phyloP scores from a whole-genome alignment of 2,113 vertebrate species.

The Platysternon megacephalum region DNA sequence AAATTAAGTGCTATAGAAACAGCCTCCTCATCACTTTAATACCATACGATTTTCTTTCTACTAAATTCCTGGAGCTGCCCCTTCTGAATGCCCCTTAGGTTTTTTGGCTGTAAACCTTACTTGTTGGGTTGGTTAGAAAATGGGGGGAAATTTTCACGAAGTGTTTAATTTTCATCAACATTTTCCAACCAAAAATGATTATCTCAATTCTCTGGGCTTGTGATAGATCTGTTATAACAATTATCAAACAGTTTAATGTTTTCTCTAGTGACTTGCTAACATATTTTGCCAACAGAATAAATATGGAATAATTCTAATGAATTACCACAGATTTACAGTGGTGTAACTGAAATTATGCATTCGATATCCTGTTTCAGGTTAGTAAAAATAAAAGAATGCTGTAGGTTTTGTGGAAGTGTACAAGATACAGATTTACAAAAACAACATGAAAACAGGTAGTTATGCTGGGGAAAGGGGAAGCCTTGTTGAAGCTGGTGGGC shows the following conservation, averaged over 20 bases:
- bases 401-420: neutral
- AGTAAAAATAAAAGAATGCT: neutral
- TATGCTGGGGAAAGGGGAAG: neutral
- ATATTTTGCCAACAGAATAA: neutral
- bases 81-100: neutral
- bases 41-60: neutral
- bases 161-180: neutral
- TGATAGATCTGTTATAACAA: neutral
- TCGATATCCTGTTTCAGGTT: neutral
- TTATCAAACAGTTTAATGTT: constrained; percentile 2
- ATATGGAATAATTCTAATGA: neutral
- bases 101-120: neutral
- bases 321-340: neutral
- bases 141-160: neutral
- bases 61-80: neutral
- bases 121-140: constrained; percentile 7
- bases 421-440: neutral
- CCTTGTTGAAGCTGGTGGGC: neutral
- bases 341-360: constrained; percentile 6
- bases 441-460: neutral
- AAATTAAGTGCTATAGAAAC: neutral
- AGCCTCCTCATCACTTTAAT: neutral
- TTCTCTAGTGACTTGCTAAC: constrained; percentile 2
- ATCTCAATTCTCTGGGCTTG: neutral
- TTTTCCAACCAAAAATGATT: too few species aligned